Evolutionary conservation across 2,797 vertebrate species (phyloP), one percentile per base, ranked within the genome.

Genomic region (Pseudotriccus pelzelni): DNA sequence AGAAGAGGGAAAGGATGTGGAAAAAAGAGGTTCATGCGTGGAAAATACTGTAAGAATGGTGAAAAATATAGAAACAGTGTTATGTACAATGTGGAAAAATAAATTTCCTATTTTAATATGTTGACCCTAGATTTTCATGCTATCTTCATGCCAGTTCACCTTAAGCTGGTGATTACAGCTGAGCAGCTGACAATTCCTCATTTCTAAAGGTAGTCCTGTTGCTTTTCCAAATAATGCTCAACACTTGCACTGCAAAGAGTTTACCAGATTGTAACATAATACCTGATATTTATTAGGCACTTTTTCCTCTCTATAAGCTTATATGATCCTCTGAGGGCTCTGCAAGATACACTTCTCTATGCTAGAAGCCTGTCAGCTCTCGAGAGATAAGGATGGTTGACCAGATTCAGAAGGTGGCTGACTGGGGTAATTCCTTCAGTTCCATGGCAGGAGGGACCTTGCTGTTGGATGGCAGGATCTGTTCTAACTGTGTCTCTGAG

Each of bases 391-490:
- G 28, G 10, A 59, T 69, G 37, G 46, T 62, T 81, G 50, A 47
- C 36, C 1, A 5, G 43, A 32, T 67, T 82, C 44, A 46, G 63
- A 30, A 78, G 23, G 18, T 55, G 15, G 9, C 10, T 44, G 58
- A 47, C 28, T 1, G 1, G 5, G 17, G 16, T 56, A 14, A 25
- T 27, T 66, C 39, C 23, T 52, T 73, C 28, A 7, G 24, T 66
- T 78, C n/a, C 1, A 5, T 8, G 2, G 24, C 1, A 1, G 6
- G 5, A 4, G 4, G 2, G 3, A 50, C 3, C 28, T 70, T 73
- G 19, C 4, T 69, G 6, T 30, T 82, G 3, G 1, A 8, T n/a
- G 47, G n/a, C 0, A 1, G 10, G 1, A 4, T 66, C 32, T 68
- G 2, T 30, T 76, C 28, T 67, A 43, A n/a, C 19, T 72, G 11